Base-by-base conservation (phyloP, 2,888 invertebrate species). In the Drosophila koepferae region DNA sequence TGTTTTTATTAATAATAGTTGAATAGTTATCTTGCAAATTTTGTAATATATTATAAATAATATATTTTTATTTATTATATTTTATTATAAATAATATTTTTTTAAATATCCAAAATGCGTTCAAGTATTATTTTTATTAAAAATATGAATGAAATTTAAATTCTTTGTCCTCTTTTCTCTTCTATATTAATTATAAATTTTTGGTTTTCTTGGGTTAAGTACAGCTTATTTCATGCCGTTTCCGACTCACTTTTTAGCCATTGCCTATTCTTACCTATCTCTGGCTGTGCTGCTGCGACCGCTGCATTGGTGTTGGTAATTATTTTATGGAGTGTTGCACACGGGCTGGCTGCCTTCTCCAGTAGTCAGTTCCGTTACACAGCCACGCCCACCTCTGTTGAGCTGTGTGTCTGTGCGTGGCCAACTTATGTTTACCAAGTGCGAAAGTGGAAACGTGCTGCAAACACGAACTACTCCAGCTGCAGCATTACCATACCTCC, bases 401-500 rank as follows among this genome's bases (percentile, higher is more conserved):
- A 20, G 66, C 51, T 55, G 66, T 66, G 71, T 74, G 55, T 41
- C 28, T 55, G 70, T 82, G 83, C 73, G 86, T 83, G 88, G 73
- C 73, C 77, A 87, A 87, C 90, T 85, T 89, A 89, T 85, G 85
- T 85, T 85, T 85, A 87, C 85, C 90, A 89, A 85, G 85, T 89
- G 90, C 90, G 88, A 85, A 85, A 85, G 85, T 85, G 85, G 85
- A 85, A 85, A 87, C 85, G 89, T 89, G 90, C 82, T 85, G 88
- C 88, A 87, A 85, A 89, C 89, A 85, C 80, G 77, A 79, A 89
- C 85, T 79, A 74, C 80, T 76, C 66, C 68, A 67, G 72, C 58
- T 71, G 72, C 74, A 67, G 48, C 69, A 73, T 77, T 69, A 72
- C 71, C 76, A 60, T 63, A 40, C 58, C 49, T n/a, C 16, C 36